These are phyloP conservation scores for Coelinius sp. DNA, from an alignment of 2,888 invertebrate species.

Conservation along the genomic window DNA sequence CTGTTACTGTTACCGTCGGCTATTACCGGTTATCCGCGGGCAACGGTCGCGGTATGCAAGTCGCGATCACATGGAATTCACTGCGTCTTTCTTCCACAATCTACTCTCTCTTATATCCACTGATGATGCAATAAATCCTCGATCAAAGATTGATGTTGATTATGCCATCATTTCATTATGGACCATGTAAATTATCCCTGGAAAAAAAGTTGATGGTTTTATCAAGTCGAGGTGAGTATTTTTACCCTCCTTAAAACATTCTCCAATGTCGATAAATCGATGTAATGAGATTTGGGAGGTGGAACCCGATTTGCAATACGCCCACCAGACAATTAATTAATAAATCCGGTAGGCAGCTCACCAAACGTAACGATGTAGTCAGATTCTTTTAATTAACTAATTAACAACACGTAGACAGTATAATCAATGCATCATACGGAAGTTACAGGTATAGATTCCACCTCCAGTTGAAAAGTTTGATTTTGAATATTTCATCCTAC, in stretches of 20 bases:
- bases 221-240: neutral
- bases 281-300: constrained; percentile 8
- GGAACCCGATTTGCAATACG: neutral
- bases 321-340: neutral
- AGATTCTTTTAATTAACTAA: neutral
- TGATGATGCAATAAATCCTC: constrained; percentile 6
- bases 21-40: constrained; percentile 60
- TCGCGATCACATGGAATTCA: constrained; percentile 43
- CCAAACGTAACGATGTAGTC: neutral
- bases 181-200: neutral
- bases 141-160: constrained; percentile 9
- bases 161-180: neutral
- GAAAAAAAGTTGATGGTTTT: constrained; percentile 4
- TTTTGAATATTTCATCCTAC: no score
- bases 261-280: neutral
- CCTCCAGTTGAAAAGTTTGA: no score
- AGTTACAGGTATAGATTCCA: no score
- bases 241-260: neutral
- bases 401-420: neutral
- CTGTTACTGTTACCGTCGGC: constrained; percentile 62
- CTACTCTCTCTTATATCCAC: neutral
- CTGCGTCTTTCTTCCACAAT: constrained; percentile 28
- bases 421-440: constrained; percentile 1
- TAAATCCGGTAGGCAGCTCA: neutral
- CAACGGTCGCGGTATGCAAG: constrained; percentile 57